These are phyloP conservation scores for Holacanthella duospinosa DNA, from an alignment of 2,888 invertebrate genomes.

Conservation along the genomic window DNA sequence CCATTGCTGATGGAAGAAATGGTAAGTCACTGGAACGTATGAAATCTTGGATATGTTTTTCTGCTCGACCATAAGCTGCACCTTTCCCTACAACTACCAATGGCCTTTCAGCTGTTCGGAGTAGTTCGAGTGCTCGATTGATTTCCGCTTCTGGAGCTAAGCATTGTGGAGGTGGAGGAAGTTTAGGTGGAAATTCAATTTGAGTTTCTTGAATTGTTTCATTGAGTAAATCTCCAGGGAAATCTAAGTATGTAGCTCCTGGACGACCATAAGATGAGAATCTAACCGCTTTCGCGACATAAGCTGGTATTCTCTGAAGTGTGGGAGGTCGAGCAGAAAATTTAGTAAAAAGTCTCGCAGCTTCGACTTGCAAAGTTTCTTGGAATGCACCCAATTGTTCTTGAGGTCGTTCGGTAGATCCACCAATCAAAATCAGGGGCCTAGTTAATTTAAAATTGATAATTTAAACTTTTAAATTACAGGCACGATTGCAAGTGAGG, in stretches of 20 bases:
- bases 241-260: constrained; percentile 80
- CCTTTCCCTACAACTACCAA: constrained; percentile 50
- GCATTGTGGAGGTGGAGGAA: constrained; percentile 53
- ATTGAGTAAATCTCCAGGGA: constrained; percentile 72
- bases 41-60: constrained; percentile 57
- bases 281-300: constrained; percentile 84
- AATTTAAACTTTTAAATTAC: constrained; percentile 11
- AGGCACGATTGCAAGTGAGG: no score
- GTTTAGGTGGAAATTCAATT: constrained; percentile 39
- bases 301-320: constrained; percentile 68
- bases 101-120: constrained; percentile 63
- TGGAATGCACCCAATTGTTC: constrained; percentile 95
- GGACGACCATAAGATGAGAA: constrained; percentile 74
- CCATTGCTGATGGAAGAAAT: constrained; percentile 92
- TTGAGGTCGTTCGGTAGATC: constrained; percentile 81
- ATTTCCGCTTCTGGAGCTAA: constrained; percentile 61
- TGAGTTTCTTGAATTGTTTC: constrained; percentile 43
- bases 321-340: constrained; percentile 79
- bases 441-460: constrained; percentile 39
- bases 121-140: constrained; percentile 56
- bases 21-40: constrained; percentile 65
- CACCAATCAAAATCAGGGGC: constrained; percentile 84
- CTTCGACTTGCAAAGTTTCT: constrained; percentile 82
- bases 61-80: constrained; percentile 69
- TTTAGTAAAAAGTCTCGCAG: constrained; percentile 80